Percentiles rank a stretch among this genome's conserved stretches.
Conservation (phyloP, 2,888 invertebrate genomes). For the Endomychus coccineus region DNA sequence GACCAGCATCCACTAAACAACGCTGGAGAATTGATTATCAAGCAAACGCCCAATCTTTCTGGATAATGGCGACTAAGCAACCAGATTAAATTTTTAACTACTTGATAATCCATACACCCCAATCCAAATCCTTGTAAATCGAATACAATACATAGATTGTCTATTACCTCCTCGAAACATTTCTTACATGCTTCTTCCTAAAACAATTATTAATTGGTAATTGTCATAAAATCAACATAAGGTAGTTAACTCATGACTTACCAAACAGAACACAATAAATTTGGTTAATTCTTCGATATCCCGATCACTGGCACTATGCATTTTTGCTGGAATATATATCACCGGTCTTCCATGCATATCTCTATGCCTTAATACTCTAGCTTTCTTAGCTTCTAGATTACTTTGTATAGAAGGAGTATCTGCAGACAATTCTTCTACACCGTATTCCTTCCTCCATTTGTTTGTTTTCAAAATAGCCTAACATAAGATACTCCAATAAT, state of each 20-base stretch:
- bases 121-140: conserved; percentile 67
- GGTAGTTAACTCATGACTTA: too few relatives aligned
- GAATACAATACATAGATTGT: conserved; percentile 73
- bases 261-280: conserved; percentile 70
- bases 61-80: conserved; percentile 69
- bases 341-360: conserved; percentile 69
- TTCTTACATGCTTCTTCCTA: conserved; percentile 69
- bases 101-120: conserved; percentile 73
- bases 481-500: conserved; percentile 25
- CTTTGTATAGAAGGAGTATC: conserved; percentile 50
- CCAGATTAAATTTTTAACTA: conserved; percentile 73
- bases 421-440: conserved; percentile 52
- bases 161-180: conserved; percentile 72
- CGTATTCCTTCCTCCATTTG: conserved; percentile 71
- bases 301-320: conserved; percentile 64
- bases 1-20: conserved; percentile 74
- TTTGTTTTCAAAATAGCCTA: conserved; percentile 72
- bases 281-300: conserved; percentile 70
- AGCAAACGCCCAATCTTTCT: conserved; percentile 67
- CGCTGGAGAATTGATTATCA: conserved; percentile 66
- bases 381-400: conserved; percentile 54
- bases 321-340: conserved; percentile 70
- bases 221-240: background rate
- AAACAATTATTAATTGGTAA: conserved; percentile 20
- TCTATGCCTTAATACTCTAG: conserved; percentile 61